These are phyloP conservation scores for Metalampra italica DNA, from an alignment of 2,888 invertebrate genomes.

Conservation along the genomic window DNA sequence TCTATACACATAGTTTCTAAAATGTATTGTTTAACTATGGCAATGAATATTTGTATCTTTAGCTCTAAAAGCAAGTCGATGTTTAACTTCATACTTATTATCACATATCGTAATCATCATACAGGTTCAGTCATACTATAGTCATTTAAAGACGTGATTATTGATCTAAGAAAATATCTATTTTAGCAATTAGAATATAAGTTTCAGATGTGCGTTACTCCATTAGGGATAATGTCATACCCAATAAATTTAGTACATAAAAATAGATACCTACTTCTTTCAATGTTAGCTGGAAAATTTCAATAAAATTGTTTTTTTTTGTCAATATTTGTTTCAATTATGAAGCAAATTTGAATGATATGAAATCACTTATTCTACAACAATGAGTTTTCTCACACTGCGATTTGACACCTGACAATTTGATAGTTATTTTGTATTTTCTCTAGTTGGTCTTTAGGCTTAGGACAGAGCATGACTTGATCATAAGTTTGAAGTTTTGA, in stretches of 20 bases:
- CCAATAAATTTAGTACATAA: slow-evolving; percentile 76
- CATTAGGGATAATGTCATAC: slow-evolving; percentile 56
- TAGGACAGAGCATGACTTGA: slow-evolving; percentile 8
- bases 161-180: slow-evolving; percentile 9
- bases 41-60: slow-evolving; percentile 16
- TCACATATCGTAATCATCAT: slow-evolving; percentile 41
- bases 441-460: slow-evolving; percentile 74
- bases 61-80: slow-evolving; percentile 2
- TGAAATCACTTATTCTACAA: slow-evolving; percentile 62
- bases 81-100: slow-evolving; percentile 20
- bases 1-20: too few relatives aligned
- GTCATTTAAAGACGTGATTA: slow-evolving; percentile 18
- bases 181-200: slow-evolving; percentile 26
- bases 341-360: slow-evolving; percentile 61
- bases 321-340: slow-evolving; percentile 57
- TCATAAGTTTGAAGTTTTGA: slow-evolving; percentile 4
- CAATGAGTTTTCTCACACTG: slow-evolving; percentile 64
- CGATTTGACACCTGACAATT: slow-evolving; percentile 33
- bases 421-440: slow-evolving; percentile 26
- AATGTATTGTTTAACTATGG: too few relatives aligned
- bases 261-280: slow-evolving; percentile 42
- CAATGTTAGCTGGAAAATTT: slow-evolving; percentile 48
- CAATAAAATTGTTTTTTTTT: slow-evolving; percentile 48
- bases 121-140: slow-evolving; percentile 23
- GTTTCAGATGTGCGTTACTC: slow-evolving; percentile 45